Evolutionary conservation across 64 coral and sea anemone genomes (phyloP).

Genomic region (Stichodactyla helianthus): DNA sequence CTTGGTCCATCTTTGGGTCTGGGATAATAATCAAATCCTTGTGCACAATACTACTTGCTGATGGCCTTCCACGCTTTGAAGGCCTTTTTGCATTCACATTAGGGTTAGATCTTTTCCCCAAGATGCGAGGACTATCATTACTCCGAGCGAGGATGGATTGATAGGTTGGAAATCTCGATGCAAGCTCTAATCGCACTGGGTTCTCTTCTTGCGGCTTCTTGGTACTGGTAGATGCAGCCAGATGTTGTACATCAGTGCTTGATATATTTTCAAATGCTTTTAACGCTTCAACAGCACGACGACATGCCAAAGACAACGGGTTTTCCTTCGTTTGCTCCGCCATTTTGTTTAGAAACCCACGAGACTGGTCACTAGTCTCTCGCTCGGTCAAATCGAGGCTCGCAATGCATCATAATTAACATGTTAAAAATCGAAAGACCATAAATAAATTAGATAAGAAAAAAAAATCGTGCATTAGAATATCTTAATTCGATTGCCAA

Average conservation of each 20-base stretch:
- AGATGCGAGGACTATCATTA: too few relatives aligned
- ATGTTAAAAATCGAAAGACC: too few relatives aligned
- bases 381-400: not conserved
- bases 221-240: not conserved
- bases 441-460: too few relatives aligned
- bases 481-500: too few relatives aligned
- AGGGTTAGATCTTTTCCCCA: not conserved
- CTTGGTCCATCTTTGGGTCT: constrained; percentile 51
- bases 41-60: constrained; percentile 30
- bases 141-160: too few relatives aligned
- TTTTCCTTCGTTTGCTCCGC: not conserved
- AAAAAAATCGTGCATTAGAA: too few relatives aligned
- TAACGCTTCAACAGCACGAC: not conserved
- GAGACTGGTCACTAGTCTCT: not conserved
- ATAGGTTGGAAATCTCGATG: too few relatives aligned
- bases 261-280: not conserved
- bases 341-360: not conserved
- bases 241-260: not conserved
- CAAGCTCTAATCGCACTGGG: too few relatives aligned
- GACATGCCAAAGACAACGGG: not conserved
- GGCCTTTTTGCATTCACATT: not conserved
- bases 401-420: too few relatives aligned
- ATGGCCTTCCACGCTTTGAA: not conserved
- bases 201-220: too few relatives aligned
- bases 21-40: constrained; percentile 56